These are phyloP conservation scores for Xestia c-nigrum DNA, from an alignment of 2,888 invertebrate genomes.

Conservation along the genomic window DNA sequence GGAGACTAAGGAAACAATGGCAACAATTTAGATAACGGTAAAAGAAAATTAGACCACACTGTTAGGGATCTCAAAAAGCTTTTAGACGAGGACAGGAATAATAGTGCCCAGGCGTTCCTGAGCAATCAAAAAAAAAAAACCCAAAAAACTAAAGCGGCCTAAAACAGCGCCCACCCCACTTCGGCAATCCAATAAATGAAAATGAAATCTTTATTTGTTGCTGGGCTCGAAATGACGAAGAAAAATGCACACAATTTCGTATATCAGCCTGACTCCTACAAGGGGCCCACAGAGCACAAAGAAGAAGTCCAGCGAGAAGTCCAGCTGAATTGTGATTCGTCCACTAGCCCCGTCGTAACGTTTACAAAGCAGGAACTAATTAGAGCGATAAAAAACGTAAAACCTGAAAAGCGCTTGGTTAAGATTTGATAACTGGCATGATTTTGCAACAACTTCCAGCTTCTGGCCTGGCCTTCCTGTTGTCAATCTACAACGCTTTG, in stretches of 20 bases:
- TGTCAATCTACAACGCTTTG: conserved; percentile 1
- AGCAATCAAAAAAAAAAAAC: too few relatives aligned
- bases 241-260: background rate
- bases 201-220: too few relatives aligned
- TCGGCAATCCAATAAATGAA: too few relatives aligned
- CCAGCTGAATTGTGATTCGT: background rate
- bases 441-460: conserved; percentile 6
- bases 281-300: background rate
- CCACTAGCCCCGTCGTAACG: background rate
- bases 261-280: background rate
- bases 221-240: background rate
- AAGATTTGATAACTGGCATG: conserved; percentile 1
- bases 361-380: too few relatives aligned
- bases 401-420: background rate
- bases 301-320: background rate
- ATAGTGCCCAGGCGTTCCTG: too few relatives aligned
- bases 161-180: too few relatives aligned
- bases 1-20: too few relatives aligned
- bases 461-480: background rate
- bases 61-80: too few relatives aligned
- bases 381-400: background rate
- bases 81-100: too few relatives aligned
- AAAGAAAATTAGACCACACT: too few relatives aligned
- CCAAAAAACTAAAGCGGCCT: too few relatives aligned
- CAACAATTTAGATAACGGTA: too few relatives aligned